These are phyloP conservation scores for Ancistrus triradiatus DNA, from an alignment of 2,113 vertebrate species.

Conservation along the genomic window DNA sequence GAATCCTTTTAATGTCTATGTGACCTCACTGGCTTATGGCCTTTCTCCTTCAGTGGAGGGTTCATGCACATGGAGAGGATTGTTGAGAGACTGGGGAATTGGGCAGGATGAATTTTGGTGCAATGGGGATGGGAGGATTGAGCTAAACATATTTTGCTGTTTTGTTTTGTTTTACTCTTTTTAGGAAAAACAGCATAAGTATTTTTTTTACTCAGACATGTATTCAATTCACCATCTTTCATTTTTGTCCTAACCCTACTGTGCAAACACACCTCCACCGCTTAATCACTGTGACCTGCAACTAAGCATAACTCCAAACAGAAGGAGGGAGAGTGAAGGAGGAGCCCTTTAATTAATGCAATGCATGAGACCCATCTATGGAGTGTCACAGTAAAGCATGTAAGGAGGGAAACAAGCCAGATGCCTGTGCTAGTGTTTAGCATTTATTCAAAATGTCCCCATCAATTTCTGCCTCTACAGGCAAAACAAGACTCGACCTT, in stretches of 20 bases:
- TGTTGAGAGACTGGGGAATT: too few species aligned
- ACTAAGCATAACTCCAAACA: constrained; percentile 1
- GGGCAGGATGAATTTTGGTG: too few species aligned
- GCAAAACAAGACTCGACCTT: constrained; percentile 18
- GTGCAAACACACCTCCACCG: not conserved
- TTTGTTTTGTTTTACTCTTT: too few species aligned
- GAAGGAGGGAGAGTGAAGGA: not conserved
- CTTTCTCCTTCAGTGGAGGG: too few species aligned
- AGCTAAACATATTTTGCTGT: too few species aligned
- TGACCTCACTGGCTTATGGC: too few species aligned
- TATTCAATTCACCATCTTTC: too few species aligned
- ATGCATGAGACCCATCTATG: not conserved
- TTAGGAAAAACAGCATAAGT: too few species aligned
- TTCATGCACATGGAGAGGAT: too few species aligned
- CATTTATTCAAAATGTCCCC: constrained; percentile 59
- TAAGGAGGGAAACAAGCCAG: not conserved
- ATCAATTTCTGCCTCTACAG: constrained; percentile 45
- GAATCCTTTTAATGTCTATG: too few species aligned
- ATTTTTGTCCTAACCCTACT: not conserved
- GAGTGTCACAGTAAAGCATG: constrained; percentile 10
- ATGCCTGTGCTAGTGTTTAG: constrained; percentile 28
- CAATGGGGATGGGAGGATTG: too few species aligned
- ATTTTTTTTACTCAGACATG: too few species aligned
- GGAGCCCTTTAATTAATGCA: constrained; percentile 28
- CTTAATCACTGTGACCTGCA: constrained; percentile 1